Conservation (phyloP, 2,888 invertebrate genomes). For the Tyria jacobaeae region DNA sequence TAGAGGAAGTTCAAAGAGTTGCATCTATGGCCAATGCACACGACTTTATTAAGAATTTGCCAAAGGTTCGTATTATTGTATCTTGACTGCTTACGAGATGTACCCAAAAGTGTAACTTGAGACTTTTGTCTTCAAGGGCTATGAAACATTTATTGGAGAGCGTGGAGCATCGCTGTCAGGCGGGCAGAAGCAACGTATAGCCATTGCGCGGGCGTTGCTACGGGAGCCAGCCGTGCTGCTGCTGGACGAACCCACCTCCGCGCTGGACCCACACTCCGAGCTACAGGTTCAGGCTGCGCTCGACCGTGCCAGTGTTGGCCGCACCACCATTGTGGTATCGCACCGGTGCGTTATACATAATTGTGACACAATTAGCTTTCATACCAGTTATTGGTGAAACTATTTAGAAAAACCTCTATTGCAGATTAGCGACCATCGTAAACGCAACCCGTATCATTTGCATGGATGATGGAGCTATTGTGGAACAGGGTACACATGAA, state of each 20-base stretch:
- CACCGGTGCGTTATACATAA: slow-evolving; percentile 79
- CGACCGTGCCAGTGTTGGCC: slow-evolving; percentile 89
- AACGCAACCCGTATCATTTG: slow-evolving; percentile 90
- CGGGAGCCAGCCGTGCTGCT: slow-evolving; percentile 91
- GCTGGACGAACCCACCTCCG: slow-evolving; percentile 94
- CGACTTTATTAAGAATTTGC: slow-evolving; percentile 90
- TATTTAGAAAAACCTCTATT: slow-evolving; percentile 18
- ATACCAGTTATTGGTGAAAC: background rate
- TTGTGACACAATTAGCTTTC: background rate
- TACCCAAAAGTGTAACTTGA: background rate
- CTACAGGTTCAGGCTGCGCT: slow-evolving; percentile 92
- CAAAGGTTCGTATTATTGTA: slow-evolving; percentile 85
- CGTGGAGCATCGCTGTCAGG: slow-evolving; percentile 93
- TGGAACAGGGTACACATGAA: slow-evolving; percentile 91
- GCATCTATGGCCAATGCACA: slow-evolving; percentile 92
- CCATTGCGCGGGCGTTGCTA: slow-evolving; percentile 93
- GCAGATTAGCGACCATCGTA: slow-evolving; percentile 89
- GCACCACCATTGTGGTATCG: slow-evolving; percentile 91
- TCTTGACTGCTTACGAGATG: too few relatives aligned
- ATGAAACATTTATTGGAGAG: slow-evolving; percentile 93
- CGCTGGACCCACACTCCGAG: slow-evolving; percentile 93
- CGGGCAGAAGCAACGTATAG: slow-evolving; percentile 94
- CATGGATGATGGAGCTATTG: slow-evolving; percentile 90
- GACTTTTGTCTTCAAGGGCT: slow-evolving; percentile 80
- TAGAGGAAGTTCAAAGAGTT: slow-evolving; percentile 90